These are phyloP conservation scores for Ellobius talpinus DNA, from an alignment of 2,113 vertebrate species.

Conservation along the genomic window DNA sequence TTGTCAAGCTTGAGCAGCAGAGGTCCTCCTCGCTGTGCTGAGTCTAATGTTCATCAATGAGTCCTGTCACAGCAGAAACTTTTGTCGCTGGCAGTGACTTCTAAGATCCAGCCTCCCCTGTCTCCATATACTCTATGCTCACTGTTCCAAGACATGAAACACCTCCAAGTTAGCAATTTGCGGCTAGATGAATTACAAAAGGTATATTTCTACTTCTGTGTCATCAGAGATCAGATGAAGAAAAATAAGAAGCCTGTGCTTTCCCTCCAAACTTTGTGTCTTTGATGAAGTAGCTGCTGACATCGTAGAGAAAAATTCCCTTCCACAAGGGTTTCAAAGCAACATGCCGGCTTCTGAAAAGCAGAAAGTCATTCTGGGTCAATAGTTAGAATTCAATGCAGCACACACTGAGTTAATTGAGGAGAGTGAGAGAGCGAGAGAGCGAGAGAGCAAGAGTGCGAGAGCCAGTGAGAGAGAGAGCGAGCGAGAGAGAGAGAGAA, in stretches of 20 bases:
- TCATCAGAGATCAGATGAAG: slow-evolving; percentile 16
- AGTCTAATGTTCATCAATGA: neutral
- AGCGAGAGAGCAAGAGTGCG: neutral
- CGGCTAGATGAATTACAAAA: neutral
- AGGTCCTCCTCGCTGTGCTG: too few species aligned
- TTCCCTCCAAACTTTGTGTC: neutral
- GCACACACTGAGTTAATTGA: neutral
- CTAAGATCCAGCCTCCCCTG: neutral
- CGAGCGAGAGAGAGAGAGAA: neutral
- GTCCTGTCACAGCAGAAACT: neutral
- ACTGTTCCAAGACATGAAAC: neutral
- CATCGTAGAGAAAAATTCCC: neutral
- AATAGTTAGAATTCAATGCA: neutral
- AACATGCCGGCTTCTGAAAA: neutral
- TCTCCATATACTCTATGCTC: neutral
- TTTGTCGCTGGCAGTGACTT: neutral
- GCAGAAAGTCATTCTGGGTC: neutral
- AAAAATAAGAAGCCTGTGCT: neutral
- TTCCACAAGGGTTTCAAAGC: neutral
- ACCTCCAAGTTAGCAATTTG: neutral
- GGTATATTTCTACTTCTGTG: neutral
- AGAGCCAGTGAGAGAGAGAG: too few species aligned
- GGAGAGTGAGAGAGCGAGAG: neutral
- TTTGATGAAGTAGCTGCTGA: slow-evolving; percentile 49
- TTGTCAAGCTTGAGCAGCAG: neutral